A percentile compares a stretch with the other conserved stretches of the same genome.
Conservation (phyloP, 2,797 vertebrate species). For the Cossypha polioptera region DNA sequence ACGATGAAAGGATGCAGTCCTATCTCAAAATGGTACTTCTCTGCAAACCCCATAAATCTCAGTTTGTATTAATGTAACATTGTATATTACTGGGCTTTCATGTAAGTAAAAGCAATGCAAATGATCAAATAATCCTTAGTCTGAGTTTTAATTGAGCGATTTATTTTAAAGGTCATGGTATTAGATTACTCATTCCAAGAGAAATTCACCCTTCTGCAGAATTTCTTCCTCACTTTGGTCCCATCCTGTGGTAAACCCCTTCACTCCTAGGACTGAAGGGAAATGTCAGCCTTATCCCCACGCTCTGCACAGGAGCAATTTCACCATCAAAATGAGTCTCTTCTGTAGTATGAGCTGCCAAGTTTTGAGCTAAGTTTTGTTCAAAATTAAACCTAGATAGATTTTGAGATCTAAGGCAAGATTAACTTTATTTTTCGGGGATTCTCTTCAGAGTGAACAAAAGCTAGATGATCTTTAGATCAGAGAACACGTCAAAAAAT, state of each 20-base stretch:
- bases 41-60: conserved; percentile 52
- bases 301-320: not conserved
- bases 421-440: not conserved
- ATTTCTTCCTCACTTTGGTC: not conserved
- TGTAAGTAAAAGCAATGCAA: conserved; percentile 64
- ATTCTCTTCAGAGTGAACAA: not conserved
- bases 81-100: conserved; percentile 55
- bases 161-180: conserved; percentile 60
- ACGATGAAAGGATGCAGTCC: conserved; percentile 50
- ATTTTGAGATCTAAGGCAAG: not conserved
- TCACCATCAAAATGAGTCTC: not conserved
- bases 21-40: conserved; percentile 56
- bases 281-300: not conserved
- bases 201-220: conserved; percentile 9
- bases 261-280: not conserved
- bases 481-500: not conserved
- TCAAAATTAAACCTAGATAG: not conserved
- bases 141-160: conserved; percentile 64
- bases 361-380: not conserved
- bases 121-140: conserved; percentile 57
- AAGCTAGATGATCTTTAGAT: not conserved
- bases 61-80: conserved; percentile 55
- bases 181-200: conserved; percentile 40
- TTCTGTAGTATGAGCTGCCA: not conserved
- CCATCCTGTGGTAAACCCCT: not conserved